These are phyloP conservation scores for Troides aeacus DNA, from an alignment of 2,888 invertebrate genomes.

Conservation along the genomic window DNA sequence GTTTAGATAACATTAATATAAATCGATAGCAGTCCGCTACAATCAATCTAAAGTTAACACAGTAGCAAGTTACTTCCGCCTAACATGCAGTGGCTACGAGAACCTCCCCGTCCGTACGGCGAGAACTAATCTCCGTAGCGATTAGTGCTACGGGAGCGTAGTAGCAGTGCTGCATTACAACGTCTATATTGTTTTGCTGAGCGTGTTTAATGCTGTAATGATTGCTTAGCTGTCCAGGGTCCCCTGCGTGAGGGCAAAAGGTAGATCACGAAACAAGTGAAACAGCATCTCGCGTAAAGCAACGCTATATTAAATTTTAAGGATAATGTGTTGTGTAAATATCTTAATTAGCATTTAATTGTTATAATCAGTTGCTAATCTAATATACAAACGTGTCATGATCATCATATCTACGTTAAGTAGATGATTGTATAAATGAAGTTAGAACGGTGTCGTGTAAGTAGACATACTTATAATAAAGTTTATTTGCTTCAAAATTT, in stretches of 20 bases:
- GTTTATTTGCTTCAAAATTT: neutral
- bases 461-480: neutral
- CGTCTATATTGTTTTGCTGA: constrained; percentile 36
- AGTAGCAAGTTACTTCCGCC: constrained; percentile 2
- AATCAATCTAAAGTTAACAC: constrained; percentile 2
- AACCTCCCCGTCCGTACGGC: constrained; percentile 15
- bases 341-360: too few relatives aligned
- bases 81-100: constrained; percentile 17
- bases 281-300: too few relatives aligned
- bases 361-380: too few relatives aligned
- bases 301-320: too few relatives aligned
- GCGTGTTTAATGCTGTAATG: constrained; percentile 14
- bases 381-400: too few relatives aligned
- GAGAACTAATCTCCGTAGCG: constrained; percentile 61
- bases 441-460: too few relatives aligned
- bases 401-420: too few relatives aligned
- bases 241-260: too few relatives aligned
- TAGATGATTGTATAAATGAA: too few relatives aligned
- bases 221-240: constrained; percentile 1
- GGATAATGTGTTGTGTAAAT: too few relatives aligned
- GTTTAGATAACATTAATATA: neutral
- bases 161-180: constrained; percentile 40
- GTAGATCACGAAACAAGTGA: too few relatives aligned
- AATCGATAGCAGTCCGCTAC: neutral
- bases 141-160: constrained; percentile 55